Evolutionary conservation across 2,888 invertebrate genomes (phyloP).

Genomic region (Xanthorhoe designata): DNA sequence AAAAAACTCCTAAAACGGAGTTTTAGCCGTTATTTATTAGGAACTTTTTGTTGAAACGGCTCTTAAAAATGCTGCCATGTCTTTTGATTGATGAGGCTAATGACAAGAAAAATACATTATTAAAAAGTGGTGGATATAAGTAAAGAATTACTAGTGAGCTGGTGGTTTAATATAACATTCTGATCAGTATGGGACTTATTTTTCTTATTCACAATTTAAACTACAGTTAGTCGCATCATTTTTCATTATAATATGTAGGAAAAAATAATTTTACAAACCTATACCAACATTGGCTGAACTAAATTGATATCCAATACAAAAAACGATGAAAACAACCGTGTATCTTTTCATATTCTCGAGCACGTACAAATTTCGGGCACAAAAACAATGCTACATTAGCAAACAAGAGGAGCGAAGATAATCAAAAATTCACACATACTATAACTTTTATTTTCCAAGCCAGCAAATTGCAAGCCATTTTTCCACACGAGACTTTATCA

Average conservation of each 20-base stretch:
- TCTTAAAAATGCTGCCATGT: no score
- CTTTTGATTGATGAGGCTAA: no score
- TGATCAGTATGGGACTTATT: neutral
- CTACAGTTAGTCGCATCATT: neutral
- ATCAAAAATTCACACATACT: conserved; percentile 49
- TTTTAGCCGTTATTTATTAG: no score
- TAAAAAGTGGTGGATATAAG: no score
- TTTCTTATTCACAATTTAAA: neutral
- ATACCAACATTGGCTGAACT: conserved; percentile 12
- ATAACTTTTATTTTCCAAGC: conserved; percentile 58
- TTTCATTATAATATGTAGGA: neutral
- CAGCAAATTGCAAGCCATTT: conserved; percentile 70
- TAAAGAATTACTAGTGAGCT: no score
- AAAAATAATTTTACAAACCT: conserved; percentile 3
- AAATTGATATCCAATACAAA: conserved; percentile 34
- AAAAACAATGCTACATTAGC: conserved; percentile 47
- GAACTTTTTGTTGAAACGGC: no score
- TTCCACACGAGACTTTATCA: conserved; percentile 79
- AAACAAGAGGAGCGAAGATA: conserved; percentile 44
- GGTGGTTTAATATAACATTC: no score
- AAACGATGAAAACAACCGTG: conserved; percentile 31
- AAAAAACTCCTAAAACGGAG: no score
- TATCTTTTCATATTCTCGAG: conserved; percentile 39
- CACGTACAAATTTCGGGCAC: conserved; percentile 41
- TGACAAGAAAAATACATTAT: no score